phyloP scores from a whole-genome alignment of 2,888 invertebrate species.

The Epirrita christyi region DNA sequence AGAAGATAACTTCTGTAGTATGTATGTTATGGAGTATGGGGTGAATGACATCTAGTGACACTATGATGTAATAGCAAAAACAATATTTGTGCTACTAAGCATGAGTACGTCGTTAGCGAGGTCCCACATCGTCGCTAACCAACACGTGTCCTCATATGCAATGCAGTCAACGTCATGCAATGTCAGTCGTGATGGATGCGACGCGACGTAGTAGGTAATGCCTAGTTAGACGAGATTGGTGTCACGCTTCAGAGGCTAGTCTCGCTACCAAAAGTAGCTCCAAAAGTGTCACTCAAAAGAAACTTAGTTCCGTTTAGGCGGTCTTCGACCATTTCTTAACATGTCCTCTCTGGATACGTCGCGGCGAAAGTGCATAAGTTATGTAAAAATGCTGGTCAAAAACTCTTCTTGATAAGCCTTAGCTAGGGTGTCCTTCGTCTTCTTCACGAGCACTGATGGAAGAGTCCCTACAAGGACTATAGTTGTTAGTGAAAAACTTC shows the following conservation, averaged over 20 bases:
- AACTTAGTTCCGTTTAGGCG: not conserved
- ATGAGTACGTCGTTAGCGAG: slow-evolving; percentile 60
- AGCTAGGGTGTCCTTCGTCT: no score
- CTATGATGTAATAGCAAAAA: slow-evolving; percentile 31
- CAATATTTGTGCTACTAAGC: slow-evolving; percentile 25
- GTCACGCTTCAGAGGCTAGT: slow-evolving; percentile 10
- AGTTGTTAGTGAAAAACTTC: no score
- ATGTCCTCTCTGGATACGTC: no score
- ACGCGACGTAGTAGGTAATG: slow-evolving; percentile 53
- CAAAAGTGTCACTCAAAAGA: not conserved
- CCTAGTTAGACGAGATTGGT: slow-evolving; percentile 55
- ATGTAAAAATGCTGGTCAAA: no score
- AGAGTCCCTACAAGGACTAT: not conserved
- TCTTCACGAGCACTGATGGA: no score
- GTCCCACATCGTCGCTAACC: slow-evolving; percentile 57
- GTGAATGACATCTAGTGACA: slow-evolving; percentile 20
- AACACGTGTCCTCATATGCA: slow-evolving; percentile 59
- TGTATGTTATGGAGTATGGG: not conserved
- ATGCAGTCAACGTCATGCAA: slow-evolving; percentile 58
- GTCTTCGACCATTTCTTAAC: no score
- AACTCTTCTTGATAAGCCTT: no score
- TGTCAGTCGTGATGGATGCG: slow-evolving; percentile 56
- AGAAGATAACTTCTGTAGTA: not conserved
- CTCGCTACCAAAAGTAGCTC: slow-evolving; percentile 11
- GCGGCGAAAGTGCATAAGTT: no score